Evolutionary conservation across 2,113 vertebrate species (phyloP).

Genomic region (Caranx ignobilis): DNA sequence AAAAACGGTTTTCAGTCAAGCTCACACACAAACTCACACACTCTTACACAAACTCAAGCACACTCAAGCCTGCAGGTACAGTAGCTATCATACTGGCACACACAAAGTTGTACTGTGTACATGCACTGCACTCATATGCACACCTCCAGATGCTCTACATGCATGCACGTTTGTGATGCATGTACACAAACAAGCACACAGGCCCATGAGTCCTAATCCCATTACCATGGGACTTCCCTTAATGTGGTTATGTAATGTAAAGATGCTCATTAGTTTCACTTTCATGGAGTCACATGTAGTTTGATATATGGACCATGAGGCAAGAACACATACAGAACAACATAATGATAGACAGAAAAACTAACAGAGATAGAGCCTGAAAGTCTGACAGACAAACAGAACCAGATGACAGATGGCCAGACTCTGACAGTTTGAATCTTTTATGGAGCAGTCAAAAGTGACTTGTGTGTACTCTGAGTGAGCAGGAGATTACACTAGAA

Average conservation of each 20-base stretch:
- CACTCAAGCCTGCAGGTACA: background rate
- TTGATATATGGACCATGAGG: background rate
- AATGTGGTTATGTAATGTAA: slow-evolving; percentile 59
- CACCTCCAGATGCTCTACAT: background rate
- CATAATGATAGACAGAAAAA: slow-evolving; percentile 24
- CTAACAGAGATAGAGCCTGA: slow-evolving; percentile 45
- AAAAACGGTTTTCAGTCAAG: slow-evolving; percentile 53
- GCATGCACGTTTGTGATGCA: background rate
- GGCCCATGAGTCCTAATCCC: slow-evolving; percentile 36
- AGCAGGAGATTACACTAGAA: slow-evolving; percentile 69
- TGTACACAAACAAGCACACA: slow-evolving; percentile 16
- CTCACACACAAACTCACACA: slow-evolving; percentile 10
- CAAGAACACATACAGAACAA: slow-evolving; percentile 32
- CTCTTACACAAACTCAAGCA: background rate
- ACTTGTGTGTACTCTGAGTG: slow-evolving; percentile 67
- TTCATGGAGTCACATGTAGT: slow-evolving; percentile 17
- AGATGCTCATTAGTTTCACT: slow-evolving; percentile 48
- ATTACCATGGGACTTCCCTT: slow-evolving; percentile 47
- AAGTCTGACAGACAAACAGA: slow-evolving; percentile 61
- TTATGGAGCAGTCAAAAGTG: slow-evolving; percentile 66
- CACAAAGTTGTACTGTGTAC: background rate
- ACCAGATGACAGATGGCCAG: slow-evolving; percentile 68
- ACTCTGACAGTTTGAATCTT: slow-evolving; percentile 62
- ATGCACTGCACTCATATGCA: background rate
- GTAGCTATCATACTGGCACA: background rate